A percentile compares a stretch with the other conserved stretches of the same genome.
Evolutionary conservation across 1,140 invertebrate species (phyloP).

Genomic region (Mycetomoellerius zeteki): DNA sequence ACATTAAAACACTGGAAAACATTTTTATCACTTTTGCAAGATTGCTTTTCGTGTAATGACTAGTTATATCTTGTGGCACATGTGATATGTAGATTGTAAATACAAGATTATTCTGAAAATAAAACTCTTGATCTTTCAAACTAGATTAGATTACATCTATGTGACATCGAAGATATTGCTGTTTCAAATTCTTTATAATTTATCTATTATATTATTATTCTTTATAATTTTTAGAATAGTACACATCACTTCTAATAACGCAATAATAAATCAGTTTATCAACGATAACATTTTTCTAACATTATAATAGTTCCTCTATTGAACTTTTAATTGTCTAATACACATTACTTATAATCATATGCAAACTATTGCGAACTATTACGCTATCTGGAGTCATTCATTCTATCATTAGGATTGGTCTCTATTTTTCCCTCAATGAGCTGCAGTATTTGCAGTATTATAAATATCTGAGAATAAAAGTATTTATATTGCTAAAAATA

Average conservation of each 20-base stretch:
- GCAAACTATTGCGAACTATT: constrained; percentile 25
- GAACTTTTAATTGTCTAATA: constrained; percentile 41
- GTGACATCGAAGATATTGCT: constrained; percentile 20
- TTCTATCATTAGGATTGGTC: constrained; percentile 12
- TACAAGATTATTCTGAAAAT: constrained; percentile 47
- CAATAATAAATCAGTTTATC: constrained; percentile 9
- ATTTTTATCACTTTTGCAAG: constrained; percentile 43
- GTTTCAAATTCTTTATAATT: constrained; percentile 7
- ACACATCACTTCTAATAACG: constrained; percentile 24
- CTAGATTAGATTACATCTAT: constrained; percentile 44
- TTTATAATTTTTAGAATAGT: constrained; percentile 31
- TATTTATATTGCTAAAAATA: constrained; percentile 47
- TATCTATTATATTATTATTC: no score
- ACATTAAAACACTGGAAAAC: constrained; percentile 35
- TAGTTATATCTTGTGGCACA: constrained; percentile 44
- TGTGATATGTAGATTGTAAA: constrained; percentile 50
- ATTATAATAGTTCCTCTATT: constrained; percentile 11
- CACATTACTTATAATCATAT: constrained; percentile 18
- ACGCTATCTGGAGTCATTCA: constrained; percentile 1
- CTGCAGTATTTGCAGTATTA: constrained; percentile 35
- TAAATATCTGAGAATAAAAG: constrained; percentile 36
- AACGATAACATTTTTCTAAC: constrained; percentile 19
- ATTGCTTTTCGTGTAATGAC: constrained; percentile 43
- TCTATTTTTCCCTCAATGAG: not conserved
- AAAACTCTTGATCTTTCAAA: constrained; percentile 32